Percentiles rank a stretch among this genome's conserved stretches.
These are phyloP conservation scores for Chaetodon trifascialis DNA, from an alignment of 2,113 vertebrate species.

Conservation along the genomic window DNA sequence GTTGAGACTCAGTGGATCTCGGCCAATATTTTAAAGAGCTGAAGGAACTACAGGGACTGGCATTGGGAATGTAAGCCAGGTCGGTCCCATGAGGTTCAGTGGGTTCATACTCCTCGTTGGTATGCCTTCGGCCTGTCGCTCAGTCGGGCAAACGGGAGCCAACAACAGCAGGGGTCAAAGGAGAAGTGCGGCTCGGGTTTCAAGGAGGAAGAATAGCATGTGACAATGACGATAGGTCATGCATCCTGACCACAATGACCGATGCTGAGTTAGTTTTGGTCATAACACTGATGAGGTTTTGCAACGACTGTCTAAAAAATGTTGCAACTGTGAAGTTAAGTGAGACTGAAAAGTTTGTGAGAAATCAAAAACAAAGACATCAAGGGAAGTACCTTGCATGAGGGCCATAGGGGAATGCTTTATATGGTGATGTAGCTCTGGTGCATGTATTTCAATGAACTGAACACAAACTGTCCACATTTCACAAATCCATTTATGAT, in stretches of 20 bases:
- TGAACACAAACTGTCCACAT: background rate
- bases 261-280: background rate
- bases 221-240: slow-evolving; percentile 56
- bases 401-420: background rate
- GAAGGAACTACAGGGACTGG: background rate
- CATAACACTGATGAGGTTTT: background rate
- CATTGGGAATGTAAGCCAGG: background rate
- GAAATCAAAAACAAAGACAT: background rate
- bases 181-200: slow-evolving; percentile 56
- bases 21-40: slow-evolving; percentile 13
- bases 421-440: background rate
- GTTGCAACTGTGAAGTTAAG: slow-evolving; percentile 16
- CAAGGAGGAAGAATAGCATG: slow-evolving; percentile 69
- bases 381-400: background rate
- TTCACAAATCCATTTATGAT: background rate
- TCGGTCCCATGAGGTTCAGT: background rate
- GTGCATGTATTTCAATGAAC: background rate
- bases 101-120: slow-evolving; percentile 23
- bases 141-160: slow-evolving; percentile 20
- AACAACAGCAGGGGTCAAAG: slow-evolving; percentile 43
- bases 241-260: slow-evolving; percentile 39
- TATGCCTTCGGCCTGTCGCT: slow-evolving; percentile 15
- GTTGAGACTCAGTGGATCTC: slow-evolving; percentile 26
- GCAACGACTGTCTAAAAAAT: slow-evolving; percentile 3
- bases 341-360: background rate